These are phyloP conservation scores for Pterois miles DNA, from an alignment of 2,797 vertebrate genomes.

Conservation along the genomic window DNA sequence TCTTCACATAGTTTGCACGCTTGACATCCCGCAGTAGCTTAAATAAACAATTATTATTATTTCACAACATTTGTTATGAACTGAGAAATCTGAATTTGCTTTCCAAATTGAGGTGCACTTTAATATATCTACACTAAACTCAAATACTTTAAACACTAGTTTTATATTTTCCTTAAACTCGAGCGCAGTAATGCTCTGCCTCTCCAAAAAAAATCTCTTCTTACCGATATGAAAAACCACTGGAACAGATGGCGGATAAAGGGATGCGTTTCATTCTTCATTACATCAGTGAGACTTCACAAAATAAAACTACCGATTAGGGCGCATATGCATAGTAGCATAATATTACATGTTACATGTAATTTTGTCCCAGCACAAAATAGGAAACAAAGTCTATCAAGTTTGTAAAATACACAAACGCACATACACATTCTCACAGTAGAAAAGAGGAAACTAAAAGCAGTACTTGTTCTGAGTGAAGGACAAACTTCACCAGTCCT, in stretches of 20 bases:
- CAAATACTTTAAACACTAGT: slow-evolving; percentile 41
- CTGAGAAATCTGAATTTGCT: slow-evolving; percentile 31
- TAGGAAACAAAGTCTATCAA: slow-evolving; percentile 60
- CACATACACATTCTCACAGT: slow-evolving; percentile 71
- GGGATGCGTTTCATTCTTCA: slow-evolving; percentile 35
- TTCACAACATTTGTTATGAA: slow-evolving; percentile 51
- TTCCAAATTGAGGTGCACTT: slow-evolving; percentile 48
- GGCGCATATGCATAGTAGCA: slow-evolving; percentile 66
- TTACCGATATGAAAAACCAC: slow-evolving; percentile 15
- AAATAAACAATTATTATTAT: slow-evolving; percentile 51
- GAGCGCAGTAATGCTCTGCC: neutral
- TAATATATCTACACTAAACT: slow-evolving; percentile 52
- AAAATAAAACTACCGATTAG: slow-evolving; percentile 45
- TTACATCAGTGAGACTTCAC: slow-evolving; percentile 49
- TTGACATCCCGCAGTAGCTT: slow-evolving; percentile 55
- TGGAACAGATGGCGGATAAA: slow-evolving; percentile 26
- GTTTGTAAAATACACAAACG: slow-evolving; percentile 64
- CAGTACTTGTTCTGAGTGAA: slow-evolving; percentile 49
- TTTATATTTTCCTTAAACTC: slow-evolving; percentile 9
- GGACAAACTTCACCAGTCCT: slow-evolving; percentile 61
- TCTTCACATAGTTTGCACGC: slow-evolving; percentile 69
- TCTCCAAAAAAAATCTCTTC: neutral
- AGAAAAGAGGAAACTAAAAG: slow-evolving; percentile 66
- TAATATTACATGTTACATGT: slow-evolving; percentile 37
- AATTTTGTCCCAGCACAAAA: slow-evolving; percentile 50